phyloP scores from a whole-genome alignment of 2,797 vertebrate species.

The Falco peregrinus region DNA sequence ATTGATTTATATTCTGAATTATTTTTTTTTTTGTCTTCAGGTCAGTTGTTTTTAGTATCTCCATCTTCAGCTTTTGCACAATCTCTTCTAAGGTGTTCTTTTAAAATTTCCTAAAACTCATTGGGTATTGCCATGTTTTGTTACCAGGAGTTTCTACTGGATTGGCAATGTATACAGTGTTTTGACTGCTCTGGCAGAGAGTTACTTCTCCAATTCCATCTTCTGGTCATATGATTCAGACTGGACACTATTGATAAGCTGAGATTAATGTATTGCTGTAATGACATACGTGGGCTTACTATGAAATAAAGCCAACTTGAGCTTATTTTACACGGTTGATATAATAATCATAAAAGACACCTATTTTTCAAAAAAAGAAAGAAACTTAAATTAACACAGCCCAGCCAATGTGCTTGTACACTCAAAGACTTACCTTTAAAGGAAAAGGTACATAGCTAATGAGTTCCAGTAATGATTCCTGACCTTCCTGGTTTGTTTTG shows the following conservation, averaged over 20 bases:
- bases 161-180: background rate
- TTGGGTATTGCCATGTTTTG: background rate
- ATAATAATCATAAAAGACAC: background rate
- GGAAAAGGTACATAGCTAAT: background rate
- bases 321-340: background rate
- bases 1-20: background rate
- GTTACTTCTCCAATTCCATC: background rate
- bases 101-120: background rate
- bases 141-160: background rate
- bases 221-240: background rate
- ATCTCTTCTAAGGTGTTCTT: background rate
- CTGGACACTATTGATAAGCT: background rate
- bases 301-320: background rate
- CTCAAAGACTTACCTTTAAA: background rate
- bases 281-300: rapidly evolving
- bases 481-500: background rate
- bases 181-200: background rate
- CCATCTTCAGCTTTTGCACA: background rate
- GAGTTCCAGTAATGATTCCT: background rate
- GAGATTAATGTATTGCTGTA: background rate
- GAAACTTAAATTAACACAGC: background rate
- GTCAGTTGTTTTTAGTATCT: background rate
- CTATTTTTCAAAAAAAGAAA: background rate
- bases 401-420: background rate
- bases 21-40: background rate